Evolutionary conservation across 2,888 invertebrate genomes (phyloP), one percentile per base, ranked within the genome.

Genomic region (Drosophila falleni): DNA sequence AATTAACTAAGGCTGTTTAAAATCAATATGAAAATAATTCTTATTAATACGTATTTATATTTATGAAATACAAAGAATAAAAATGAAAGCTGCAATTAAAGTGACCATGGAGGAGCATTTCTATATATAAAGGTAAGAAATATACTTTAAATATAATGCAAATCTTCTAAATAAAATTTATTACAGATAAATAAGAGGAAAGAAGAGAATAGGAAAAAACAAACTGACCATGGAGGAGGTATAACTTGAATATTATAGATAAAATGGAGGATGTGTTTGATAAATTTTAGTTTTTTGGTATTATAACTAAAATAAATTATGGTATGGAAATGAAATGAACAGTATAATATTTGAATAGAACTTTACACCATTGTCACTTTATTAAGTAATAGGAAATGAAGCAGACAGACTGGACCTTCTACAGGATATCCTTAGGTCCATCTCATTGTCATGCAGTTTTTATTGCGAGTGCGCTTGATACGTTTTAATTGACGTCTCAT

Each of bases 401-500:
- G 26, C 5, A n/a, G 19, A 3, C 0, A 11, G 26, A 4, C 6
- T 15, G n/a, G n/a, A n/a, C 26, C 2, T 1, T 15, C 5, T 56
- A 33, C 58, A 56, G 74, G 64, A 44, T 76, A 76, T 69, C 39
- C 3, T 26, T 0, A 3, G 5, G 31, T n/a, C 23, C 3, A 8
- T n/a, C 8, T 13, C 10, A 19, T 3, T 10, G 5, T 4, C 0
- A 9, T 15, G 37, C 4, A 19, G 9, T 8, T 26, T 13, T 4
- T 23, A n/a, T 19, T 19, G 41, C 53, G 60, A 26, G 58, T 76
- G 68, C 58, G 71, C 71, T 71, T 67, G 75, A 73, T 78, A 64
- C 67, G 65, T 68, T 84, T 89, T 89, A 89, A 85, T 85, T 85
- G 89, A 83, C 73, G 78, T 37, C 89, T 88, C 78, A 82, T 88